Conservation (phyloP, 2,113 vertebrate species). For the Podiceps cristatus region DNA sequence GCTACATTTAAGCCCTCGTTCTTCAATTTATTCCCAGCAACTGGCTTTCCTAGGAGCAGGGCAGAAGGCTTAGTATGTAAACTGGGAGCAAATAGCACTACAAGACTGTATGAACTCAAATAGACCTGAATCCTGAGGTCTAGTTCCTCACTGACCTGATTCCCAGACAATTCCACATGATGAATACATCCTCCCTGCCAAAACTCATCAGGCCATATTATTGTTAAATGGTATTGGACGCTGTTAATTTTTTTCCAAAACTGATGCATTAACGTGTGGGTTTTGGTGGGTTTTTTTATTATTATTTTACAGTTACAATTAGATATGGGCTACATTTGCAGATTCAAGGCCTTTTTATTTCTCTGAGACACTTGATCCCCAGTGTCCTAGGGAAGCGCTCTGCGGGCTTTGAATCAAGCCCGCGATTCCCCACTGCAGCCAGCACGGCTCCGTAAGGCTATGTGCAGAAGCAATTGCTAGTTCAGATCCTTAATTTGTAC, state of each 20-base stretch:
- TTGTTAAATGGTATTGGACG: neutral
- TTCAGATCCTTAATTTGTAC: constrained; percentile 35
- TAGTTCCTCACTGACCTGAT: neutral
- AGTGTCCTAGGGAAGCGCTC: rapidly evolving
- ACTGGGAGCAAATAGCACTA: neutral
- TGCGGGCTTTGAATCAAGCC: neutral
- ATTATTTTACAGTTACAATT: neutral
- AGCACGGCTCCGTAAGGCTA: rapidly evolving
- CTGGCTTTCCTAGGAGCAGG: rapidly evolving
- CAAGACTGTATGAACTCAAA: neutral
- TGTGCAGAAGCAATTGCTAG: neutral
- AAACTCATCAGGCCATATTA: neutral
- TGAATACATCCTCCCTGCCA: neutral
- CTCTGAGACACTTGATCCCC: neutral
- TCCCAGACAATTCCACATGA: neutral
- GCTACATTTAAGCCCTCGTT: neutral
- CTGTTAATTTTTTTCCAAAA: neutral
- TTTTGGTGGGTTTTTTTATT: too few relatives aligned
- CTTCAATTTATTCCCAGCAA: neutral
- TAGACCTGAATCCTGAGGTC: neutral
- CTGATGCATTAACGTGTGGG: neutral
- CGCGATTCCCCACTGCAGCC: rapidly evolving
- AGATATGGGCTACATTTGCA: neutral
- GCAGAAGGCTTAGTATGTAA: neutral
- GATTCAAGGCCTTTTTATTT: neutral